Evolutionary conservation across 1,140 invertebrate genomes (phyloP).

Genomic region (Hormaphis cornu): DNA sequence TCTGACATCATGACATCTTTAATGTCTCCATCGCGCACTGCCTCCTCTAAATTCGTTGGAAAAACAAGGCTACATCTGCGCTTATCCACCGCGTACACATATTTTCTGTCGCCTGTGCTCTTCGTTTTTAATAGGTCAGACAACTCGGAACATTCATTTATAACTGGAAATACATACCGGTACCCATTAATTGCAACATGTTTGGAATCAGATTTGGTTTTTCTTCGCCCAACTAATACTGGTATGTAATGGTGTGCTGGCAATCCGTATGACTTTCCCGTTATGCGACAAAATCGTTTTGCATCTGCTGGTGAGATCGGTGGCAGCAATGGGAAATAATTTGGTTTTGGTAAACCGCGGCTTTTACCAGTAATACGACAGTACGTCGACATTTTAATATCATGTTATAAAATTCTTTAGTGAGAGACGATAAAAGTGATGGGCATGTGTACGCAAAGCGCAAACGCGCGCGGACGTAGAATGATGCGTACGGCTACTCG

Average conservation of each 20-base stretch:
- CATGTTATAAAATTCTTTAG: neutral
- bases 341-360: conserved; percentile 66
- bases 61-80: conserved; percentile 65
- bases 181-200: conserved; percentile 57
- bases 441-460: neutral
- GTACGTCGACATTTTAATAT: conserved; percentile 44
- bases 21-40: conserved; percentile 65
- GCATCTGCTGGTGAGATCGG: conserved; percentile 71
- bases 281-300: conserved; percentile 67
- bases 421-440: neutral
- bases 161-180: conserved; percentile 60
- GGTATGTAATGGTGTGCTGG: conserved; percentile 71
- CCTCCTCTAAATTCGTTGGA: conserved; percentile 60
- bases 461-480: neutral
- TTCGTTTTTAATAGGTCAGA: conserved; percentile 50
- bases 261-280: conserved; percentile 66
- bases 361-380: conserved; percentile 74
- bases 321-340: conserved; percentile 72
- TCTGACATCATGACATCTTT: conserved; percentile 64
- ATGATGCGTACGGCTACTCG: conserved; percentile 5
- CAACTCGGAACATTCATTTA: conserved; percentile 56
- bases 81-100: conserved; percentile 66
- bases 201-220: conserved; percentile 40
- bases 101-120: conserved; percentile 49
- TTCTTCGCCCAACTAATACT: conserved; percentile 48